Conservation (phyloP, 2,888 invertebrate species). For the Gasteruption jaculator region DNA sequence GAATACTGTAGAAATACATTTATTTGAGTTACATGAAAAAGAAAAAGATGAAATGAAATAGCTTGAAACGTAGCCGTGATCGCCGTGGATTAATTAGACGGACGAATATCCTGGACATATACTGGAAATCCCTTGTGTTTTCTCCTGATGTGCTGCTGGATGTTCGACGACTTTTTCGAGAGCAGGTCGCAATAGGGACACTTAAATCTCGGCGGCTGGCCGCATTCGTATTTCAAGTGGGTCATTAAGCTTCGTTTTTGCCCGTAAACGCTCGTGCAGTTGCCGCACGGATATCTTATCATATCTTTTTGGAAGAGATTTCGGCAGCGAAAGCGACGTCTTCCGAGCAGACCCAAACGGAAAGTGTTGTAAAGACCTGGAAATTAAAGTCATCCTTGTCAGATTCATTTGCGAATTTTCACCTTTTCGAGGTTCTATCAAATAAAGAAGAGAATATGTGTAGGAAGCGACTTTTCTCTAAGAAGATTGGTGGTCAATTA, state of each 20-base stretch:
- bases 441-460: no score
- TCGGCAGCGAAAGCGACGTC: constrained; percentile 14
- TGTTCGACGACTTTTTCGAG: constrained; percentile 24
- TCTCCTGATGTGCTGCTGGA: constrained; percentile 27
- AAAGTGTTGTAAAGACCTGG: constrained; percentile 17
- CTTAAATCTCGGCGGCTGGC: constrained; percentile 28
- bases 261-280: constrained; percentile 36
- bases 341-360: constrained; percentile 12
- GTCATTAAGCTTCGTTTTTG: constrained; percentile 32
- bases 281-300: constrained; percentile 32
- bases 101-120: constrained; percentile 2
- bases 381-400: constrained; percentile 22
- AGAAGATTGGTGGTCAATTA: no score
- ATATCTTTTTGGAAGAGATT: constrained; percentile 6
- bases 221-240: constrained; percentile 31
- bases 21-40: no score
- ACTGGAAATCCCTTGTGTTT: constrained; percentile 20
- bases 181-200: constrained; percentile 26
- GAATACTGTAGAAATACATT: no score
- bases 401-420: no score
- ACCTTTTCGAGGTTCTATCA: no score
- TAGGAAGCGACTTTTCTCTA: no score
- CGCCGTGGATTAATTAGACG: no score
- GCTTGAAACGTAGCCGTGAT: no score
- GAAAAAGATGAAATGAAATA: no score